phyloP scores from a whole-genome alignment of 2,113 vertebrate species.

The Amphiprion ocellaris region DNA sequence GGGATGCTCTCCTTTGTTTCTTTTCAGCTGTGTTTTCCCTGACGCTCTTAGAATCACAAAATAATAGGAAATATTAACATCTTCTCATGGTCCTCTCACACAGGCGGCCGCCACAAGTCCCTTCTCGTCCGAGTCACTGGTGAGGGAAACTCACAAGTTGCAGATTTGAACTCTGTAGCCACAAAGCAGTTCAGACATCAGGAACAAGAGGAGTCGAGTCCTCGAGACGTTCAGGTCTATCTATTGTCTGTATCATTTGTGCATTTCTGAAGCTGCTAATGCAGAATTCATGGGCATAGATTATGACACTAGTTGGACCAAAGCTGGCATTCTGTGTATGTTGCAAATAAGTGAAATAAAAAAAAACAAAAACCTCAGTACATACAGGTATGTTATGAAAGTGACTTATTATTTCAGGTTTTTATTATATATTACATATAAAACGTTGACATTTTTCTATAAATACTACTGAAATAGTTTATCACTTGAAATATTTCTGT shows the following conservation, averaged over 20 bases:
- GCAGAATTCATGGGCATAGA: background rate
- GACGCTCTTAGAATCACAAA: background rate
- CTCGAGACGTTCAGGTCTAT: background rate
- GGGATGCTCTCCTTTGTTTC: background rate
- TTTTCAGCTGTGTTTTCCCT: background rate
- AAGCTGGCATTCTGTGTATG: background rate
- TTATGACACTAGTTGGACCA: background rate
- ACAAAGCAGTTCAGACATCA: background rate
- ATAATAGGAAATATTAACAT: slow-evolving; percentile 12
- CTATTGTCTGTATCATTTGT: too few species aligned
- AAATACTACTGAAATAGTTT: background rate
- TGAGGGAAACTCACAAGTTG: slow-evolving; percentile 32
- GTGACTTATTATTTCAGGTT: slow-evolving; percentile 5
- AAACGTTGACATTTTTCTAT: background rate
- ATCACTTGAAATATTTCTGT: background rate
- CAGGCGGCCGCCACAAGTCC: slow-evolving; percentile 71
- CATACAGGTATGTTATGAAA: background rate
- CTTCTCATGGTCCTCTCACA: slow-evolving; percentile 20
- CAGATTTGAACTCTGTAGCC: too few species aligned
- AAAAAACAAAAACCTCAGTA: background rate
- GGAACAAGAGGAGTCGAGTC: background rate
- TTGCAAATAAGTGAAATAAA: background rate
- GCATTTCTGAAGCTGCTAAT: background rate
- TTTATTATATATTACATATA: background rate
- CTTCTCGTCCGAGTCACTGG: slow-evolving; percentile 66